phyloP scores from a whole-genome alignment of 2,113 vertebrate genomes.

The Pelmatolapia mariae region DNA sequence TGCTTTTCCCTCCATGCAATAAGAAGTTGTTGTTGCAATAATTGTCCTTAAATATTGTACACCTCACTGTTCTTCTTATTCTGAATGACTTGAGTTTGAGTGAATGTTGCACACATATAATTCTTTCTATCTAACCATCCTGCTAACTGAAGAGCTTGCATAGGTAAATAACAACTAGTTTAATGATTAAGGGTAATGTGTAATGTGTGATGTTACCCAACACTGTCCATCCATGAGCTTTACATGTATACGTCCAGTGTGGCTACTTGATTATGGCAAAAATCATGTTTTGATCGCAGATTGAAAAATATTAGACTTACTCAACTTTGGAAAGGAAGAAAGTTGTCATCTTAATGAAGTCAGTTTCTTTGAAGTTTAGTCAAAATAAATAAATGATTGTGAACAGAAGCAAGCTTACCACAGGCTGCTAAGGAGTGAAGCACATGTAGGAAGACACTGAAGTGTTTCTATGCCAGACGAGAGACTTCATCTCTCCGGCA shows the following conservation, averaged over 20 bases:
- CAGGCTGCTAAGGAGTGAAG: background rate
- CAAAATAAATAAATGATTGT: background rate
- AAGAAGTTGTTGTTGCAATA: background rate
- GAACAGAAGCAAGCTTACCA: background rate
- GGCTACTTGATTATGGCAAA: background rate
- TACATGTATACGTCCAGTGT: background rate
- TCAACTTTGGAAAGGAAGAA: background rate
- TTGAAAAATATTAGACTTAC: background rate
- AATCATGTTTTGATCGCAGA: rapidly evolving
- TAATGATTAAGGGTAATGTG: background rate
- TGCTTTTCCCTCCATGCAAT: background rate
- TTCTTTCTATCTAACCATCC: background rate
- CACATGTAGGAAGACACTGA: background rate
- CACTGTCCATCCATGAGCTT: background rate
- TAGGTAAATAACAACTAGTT: background rate
- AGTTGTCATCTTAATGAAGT: background rate
- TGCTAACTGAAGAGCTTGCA: background rate
- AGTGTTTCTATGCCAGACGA: background rate
- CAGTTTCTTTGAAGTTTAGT: background rate
- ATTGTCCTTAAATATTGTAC: background rate
- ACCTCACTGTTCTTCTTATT: background rate
- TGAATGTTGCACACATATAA: background rate
- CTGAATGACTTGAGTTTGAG: background rate
- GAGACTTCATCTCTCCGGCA: rapidly evolving
- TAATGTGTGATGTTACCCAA: rapidly evolving